phyloP scores from a whole-genome alignment of 2,797 vertebrate genomes.

The Melanotaenia parkinsoni region DNA sequence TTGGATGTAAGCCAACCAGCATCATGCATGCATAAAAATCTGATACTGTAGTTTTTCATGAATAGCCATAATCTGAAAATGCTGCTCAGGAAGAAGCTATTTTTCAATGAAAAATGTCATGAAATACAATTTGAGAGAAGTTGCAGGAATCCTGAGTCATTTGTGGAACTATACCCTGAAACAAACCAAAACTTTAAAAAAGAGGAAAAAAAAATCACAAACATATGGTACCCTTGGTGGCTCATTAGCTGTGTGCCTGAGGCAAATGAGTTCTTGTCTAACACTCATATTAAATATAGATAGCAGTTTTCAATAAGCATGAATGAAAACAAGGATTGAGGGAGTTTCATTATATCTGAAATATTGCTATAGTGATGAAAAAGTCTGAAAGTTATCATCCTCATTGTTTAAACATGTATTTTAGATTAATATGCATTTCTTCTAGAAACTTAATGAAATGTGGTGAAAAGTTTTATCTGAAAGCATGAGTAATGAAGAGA shows the following conservation, averaged over 20 bases:
- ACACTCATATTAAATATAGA: slow-evolving; percentile 17
- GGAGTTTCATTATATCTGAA: neutral
- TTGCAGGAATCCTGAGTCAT: neutral
- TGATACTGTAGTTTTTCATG: too few species aligned
- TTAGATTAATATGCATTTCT: too few species aligned
- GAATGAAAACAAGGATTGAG: neutral
- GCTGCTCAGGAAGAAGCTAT: too few species aligned
- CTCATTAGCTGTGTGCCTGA: slow-evolving; percentile 25
- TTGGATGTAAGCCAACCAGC: too few species aligned
- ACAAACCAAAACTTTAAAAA: slow-evolving; percentile 1
- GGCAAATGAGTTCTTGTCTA: neutral
- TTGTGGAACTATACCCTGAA: neutral
- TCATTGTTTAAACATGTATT: neutral
- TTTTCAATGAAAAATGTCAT: neutral
- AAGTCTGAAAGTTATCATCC: neutral
- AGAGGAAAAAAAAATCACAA: neutral
- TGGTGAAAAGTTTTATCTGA: too few species aligned
- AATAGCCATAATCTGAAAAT: too few species aligned
- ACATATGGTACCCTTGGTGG: neutral
- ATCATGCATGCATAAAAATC: too few species aligned
- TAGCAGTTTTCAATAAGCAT: neutral
- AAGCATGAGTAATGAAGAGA: too few species aligned
- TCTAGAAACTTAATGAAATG: too few species aligned
- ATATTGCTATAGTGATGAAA: neutral
- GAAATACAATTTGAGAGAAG: slow-evolving; percentile 1